These are phyloP conservation scores for Antechinus flavipes DNA, from an alignment of 2,113 vertebrate species.

Conservation along the genomic window DNA sequence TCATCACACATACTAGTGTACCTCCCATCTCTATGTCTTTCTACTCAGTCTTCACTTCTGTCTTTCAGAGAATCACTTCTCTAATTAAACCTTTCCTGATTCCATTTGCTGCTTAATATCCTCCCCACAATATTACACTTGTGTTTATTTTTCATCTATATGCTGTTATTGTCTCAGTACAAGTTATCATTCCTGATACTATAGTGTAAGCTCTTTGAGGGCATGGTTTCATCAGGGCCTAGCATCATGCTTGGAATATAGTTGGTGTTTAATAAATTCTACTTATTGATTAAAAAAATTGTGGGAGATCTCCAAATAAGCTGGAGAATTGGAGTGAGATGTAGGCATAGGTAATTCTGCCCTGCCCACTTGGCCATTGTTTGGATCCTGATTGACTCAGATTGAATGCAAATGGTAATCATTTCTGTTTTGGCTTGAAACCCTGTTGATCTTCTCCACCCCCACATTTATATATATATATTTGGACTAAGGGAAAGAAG, in stretches of 20 bases:
- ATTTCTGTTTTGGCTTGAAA: too few species aligned
- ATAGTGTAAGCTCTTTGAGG: slow-evolving; percentile 14
- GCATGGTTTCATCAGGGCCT: not conserved
- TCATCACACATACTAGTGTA: not conserved
- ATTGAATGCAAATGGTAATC: too few species aligned
- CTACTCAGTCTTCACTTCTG: too few species aligned
- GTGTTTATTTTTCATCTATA: not conserved
- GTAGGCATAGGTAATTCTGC: not conserved
- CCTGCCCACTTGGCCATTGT: too few species aligned
- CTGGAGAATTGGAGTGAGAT: not conserved
- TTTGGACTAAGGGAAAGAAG: too few species aligned
- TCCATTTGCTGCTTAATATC: not conserved
- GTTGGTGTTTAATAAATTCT: not conserved
- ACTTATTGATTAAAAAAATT: not conserved
- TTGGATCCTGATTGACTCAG: too few species aligned
- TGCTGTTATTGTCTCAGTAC: not conserved
- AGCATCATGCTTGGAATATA: not conserved
- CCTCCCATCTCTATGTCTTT: too few species aligned
- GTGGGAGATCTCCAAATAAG: not conserved
- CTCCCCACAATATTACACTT: not conserved
- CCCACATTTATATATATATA: too few species aligned
- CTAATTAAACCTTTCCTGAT: not conserved
- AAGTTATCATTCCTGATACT: not conserved
- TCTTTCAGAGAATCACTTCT: too few species aligned
- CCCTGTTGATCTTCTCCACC: too few species aligned